Base-by-base conservation (phyloP, 2,797 vertebrate genomes). In the Chloroceryle amazona region DNA sequence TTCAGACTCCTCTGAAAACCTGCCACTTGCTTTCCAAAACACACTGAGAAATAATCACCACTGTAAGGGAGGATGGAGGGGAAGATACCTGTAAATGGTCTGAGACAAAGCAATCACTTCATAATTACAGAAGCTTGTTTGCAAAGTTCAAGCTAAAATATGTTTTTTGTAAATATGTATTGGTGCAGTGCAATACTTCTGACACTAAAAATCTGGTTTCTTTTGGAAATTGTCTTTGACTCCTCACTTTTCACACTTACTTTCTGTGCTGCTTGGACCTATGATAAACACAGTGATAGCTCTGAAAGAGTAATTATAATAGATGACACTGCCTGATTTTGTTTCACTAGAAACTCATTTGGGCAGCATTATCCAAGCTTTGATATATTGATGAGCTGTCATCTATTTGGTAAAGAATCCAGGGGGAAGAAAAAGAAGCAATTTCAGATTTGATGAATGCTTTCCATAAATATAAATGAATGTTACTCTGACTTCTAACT, bases 1-100 rank as follows among this genome's bases (percentile, higher is more conserved):
- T 93, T 93, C 62, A 89, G 80, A 2, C 28, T 66, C 65, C 57
- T 91, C 74, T 93, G 89, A 74, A 91, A 91, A 82, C 44, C 51
- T 39, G 47, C 65, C 17, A 21, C 37, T 88, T 66, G 10, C 46
- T 88, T 84, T 74, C 54, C 58, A 79, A 46, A 94, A 88, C 16
- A 35, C 72, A 51, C 47, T 62, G 20, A 2, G 81, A 87, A 80
- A 76, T 93, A 90, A 94, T 89, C 80, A 60, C 33, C 47, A 3
- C 18, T 9, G 23, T 1, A 37, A 80, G 26, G 41, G 31, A 35
- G 28, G 42, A 28, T 28, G 28, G 29, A 51, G 21, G 15, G 67
- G n/a, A 54, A 72, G 21, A 15, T 63, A 58, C 62, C 51, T 78
- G 33, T 14, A 75, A 93, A 31, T 42, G 33, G 12, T 19, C 44